Evolutionary conservation across 2,888 invertebrate genomes (phyloP).

Genomic region (Ochropacha duplaris): DNA sequence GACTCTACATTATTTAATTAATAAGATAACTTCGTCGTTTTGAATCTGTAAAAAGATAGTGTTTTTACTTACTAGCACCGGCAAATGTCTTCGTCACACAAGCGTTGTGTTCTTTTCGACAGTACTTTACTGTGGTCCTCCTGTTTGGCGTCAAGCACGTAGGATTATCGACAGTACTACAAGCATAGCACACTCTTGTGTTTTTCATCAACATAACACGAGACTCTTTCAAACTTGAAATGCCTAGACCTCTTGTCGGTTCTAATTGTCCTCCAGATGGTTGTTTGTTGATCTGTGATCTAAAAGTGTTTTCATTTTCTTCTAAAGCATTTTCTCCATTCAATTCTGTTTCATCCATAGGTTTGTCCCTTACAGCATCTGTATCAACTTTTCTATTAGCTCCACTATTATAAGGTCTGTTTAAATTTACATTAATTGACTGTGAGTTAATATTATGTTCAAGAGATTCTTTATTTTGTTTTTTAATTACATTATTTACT

Average conservation of each 20-base stretch:
- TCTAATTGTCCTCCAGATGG: slow-evolving; percentile 14
- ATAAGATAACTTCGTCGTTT: no score
- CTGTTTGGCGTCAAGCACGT: slow-evolving; percentile 56
- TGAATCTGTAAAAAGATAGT: no score
- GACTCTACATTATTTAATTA: no score
- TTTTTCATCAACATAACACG: slow-evolving; percentile 37
- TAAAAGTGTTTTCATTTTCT: neutral
- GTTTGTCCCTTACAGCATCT: neutral
- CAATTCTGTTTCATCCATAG: slow-evolving; percentile 13
- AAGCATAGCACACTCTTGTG: slow-evolving; percentile 62
- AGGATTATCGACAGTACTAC: slow-evolving; percentile 55
- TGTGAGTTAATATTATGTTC: neutral
- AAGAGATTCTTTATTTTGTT: neutral
- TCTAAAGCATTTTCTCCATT: slow-evolving; percentile 5
- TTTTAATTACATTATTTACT: neutral
- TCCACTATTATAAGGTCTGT: neutral
- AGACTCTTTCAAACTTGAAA: slow-evolving; percentile 30
- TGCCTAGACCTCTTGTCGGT: slow-evolving; percentile 40
- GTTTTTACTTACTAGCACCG: slow-evolving; percentile 40
- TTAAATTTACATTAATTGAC: neutral
- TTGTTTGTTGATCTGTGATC: neutral
- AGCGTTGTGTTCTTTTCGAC: slow-evolving; percentile 47
- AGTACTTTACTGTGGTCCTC: slow-evolving; percentile 65
- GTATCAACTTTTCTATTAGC: neutral
- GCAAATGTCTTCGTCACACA: slow-evolving; percentile 60